Conservation (phyloP, 2,888 invertebrate genomes). For the Trilocha varians region DNA sequence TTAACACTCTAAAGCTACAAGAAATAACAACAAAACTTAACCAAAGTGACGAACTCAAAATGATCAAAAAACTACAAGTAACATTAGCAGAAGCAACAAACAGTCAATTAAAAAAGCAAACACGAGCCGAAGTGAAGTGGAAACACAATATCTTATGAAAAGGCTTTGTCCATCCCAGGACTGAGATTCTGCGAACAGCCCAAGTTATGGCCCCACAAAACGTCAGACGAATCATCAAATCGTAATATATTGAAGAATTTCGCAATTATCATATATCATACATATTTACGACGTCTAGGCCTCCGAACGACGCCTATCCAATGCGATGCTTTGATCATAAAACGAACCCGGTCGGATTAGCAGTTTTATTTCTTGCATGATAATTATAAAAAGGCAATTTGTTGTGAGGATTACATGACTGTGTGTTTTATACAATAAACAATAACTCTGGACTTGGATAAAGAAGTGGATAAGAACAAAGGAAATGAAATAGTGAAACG, state of each 20-base stretch:
- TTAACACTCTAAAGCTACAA: no score
- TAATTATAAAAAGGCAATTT: conserved; percentile 23
- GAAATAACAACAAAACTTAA: no score
- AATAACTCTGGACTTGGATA: no score
- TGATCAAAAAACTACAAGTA: no score
- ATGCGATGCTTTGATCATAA: conserved; percentile 56
- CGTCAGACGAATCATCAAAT: conserved; percentile 69
- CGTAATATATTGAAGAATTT: conserved; percentile 73
- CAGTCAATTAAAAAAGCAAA: conserved; percentile 34
- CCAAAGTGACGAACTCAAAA: no score
- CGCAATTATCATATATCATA: conserved; percentile 73
- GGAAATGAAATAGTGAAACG: no score
- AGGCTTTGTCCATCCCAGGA: conserved; percentile 22
- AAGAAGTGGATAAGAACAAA: no score
- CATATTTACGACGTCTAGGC: conserved; percentile 71
- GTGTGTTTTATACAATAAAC: no score
- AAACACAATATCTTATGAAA: conserved; percentile 31
- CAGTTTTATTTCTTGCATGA: conserved; percentile 60
- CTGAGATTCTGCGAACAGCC: conserved; percentile 49
- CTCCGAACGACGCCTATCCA: conserved; percentile 59
- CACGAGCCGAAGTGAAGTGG: conserved; percentile 25
- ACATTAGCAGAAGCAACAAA: conserved; percentile 17
- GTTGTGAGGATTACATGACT: neutral
- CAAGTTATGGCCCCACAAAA: conserved; percentile 66
- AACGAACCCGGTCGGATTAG: conserved; percentile 55